Evolutionary conservation across 1,140 invertebrate species (phyloP).

Genomic region (Vanessa atalanta): DNA sequence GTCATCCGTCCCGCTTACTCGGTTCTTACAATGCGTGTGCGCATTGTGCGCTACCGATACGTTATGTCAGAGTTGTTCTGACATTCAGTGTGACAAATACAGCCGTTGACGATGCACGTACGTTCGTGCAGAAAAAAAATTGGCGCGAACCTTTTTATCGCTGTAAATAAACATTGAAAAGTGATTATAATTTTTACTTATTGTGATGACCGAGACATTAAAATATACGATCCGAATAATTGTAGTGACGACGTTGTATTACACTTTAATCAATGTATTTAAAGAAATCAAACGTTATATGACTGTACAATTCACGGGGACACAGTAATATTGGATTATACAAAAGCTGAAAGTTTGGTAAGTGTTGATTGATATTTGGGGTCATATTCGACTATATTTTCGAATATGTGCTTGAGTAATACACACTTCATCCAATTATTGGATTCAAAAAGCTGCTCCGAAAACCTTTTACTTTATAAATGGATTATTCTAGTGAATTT

Average conservation of each 20-base stretch:
- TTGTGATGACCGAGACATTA: constrained; percentile 65
- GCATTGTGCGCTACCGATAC: constrained; percentile 54
- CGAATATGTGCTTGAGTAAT: neutral
- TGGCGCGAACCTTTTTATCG: constrained; percentile 51
- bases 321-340: constrained; percentile 49
- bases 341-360: constrained; percentile 30
- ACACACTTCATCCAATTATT: constrained; percentile 1
- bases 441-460: neutral
- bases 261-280: constrained; percentile 59
- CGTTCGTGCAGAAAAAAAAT: constrained; percentile 32
- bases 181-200: constrained; percentile 24
- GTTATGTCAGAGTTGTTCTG: constrained; percentile 52
- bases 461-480: neutral
- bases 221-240: constrained; percentile 57
- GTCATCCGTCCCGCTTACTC: constrained; percentile 61
- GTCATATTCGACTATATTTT: neutral
- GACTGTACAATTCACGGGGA: constrained; percentile 39
- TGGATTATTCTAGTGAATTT: neutral
- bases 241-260: constrained; percentile 60
- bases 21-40: constrained; percentile 57
- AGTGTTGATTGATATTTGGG: constrained; percentile 21
- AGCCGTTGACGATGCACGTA: constrained; percentile 37
- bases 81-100: constrained; percentile 50
- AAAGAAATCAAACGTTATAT: constrained; percentile 64
- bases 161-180: constrained; percentile 38